Evolutionary conservation across 2,113 vertebrate genomes (phyloP).

Genomic region (Phaethon lepturus): DNA sequence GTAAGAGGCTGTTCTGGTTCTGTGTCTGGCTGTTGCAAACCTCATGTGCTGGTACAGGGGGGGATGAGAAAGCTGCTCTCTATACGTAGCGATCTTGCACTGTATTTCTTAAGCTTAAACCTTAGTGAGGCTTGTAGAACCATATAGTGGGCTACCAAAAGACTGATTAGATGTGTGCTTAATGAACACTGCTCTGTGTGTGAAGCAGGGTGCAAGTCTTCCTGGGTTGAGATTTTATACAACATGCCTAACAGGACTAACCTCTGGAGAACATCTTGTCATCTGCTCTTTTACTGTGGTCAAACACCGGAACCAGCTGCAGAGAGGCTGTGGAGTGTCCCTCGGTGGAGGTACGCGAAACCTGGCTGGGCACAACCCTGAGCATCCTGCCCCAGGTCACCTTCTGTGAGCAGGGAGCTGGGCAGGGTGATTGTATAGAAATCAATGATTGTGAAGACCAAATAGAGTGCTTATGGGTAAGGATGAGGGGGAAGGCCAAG

Average conservation of each 20-base stretch:
- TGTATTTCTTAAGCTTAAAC: not conserved
- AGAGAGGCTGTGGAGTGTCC: not conserved
- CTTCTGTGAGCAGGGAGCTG: too few relatives aligned
- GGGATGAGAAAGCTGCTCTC: not conserved
- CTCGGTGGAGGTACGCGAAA: accelerated
- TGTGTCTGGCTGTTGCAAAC: not conserved
- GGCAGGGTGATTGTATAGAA: too few relatives aligned
- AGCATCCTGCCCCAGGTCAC: not conserved
- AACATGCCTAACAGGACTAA: accelerated
- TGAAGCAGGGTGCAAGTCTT: too few relatives aligned
- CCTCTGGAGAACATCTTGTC: not conserved
- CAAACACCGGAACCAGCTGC: not conserved
- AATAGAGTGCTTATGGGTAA: too few relatives aligned
- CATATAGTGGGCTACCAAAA: not conserved
- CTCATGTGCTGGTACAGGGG: not conserved
- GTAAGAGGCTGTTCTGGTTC: not conserved
- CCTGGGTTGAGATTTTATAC: not conserved
- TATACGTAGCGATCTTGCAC: accelerated
- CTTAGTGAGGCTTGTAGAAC: not conserved
- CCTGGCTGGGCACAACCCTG: not conserved
- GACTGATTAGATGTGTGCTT: not conserved
- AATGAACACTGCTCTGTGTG: not conserved
- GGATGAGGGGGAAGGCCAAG: too few relatives aligned
- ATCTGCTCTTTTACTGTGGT: not conserved
- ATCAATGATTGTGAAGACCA: too few relatives aligned